These are phyloP conservation scores for Diuraphis noxia DNA, from an alignment of 1,140 invertebrate species.

Conservation along the genomic window DNA sequence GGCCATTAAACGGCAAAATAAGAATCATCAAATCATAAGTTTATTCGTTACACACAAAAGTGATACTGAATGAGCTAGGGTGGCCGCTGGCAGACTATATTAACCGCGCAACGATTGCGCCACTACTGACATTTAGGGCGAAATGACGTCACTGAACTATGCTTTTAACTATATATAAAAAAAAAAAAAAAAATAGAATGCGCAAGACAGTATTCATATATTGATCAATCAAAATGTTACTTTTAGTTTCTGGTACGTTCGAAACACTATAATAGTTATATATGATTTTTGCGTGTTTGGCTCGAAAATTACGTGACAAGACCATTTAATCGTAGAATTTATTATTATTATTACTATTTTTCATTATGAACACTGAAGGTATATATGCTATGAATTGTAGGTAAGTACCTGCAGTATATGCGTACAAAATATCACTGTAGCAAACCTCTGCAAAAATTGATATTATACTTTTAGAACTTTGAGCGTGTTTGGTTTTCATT, in stretches of 20 bases:
- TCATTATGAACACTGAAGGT: neutral
- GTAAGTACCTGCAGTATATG: neutral
- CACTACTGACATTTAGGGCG: neutral
- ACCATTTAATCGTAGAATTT: neutral
- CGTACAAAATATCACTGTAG: neutral
- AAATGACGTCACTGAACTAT: neutral
- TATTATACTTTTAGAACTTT: neutral
- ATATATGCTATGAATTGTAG: neutral
- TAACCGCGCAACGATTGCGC: neutral
- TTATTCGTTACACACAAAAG: neutral
- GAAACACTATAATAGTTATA: neutral
- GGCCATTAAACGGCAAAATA: neutral
- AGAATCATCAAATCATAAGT: neutral
- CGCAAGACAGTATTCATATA: slow-evolving; percentile 34
- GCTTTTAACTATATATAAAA: neutral
- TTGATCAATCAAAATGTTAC: slow-evolving; percentile 31
- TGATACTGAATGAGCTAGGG: neutral
- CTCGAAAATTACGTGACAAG: slow-evolving; percentile 14
- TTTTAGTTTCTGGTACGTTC: neutral
- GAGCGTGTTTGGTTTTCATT: neutral
- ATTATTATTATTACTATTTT: neutral
- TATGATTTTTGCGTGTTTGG: slow-evolving; percentile 14
- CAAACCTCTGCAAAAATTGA: neutral
- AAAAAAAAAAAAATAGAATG: slow-evolving; percentile 15
- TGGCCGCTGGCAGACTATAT: neutral